These are phyloP conservation scores for Monopterus albus DNA, from an alignment of 2,113 vertebrate species.

Conservation along the genomic window DNA sequence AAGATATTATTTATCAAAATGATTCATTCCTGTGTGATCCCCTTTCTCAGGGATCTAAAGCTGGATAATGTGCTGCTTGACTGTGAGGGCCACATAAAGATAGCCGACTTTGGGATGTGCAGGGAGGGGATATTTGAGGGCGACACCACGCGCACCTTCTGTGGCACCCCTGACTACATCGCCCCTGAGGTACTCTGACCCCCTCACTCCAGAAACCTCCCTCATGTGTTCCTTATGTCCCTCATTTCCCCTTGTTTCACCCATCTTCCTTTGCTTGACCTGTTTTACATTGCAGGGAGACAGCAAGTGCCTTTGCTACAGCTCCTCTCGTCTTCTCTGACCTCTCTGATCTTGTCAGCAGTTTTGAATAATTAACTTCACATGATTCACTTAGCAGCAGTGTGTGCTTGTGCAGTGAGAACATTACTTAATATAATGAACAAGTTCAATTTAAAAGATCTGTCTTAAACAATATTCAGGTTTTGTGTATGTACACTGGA, in stretches of 20 bases:
- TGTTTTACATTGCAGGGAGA: slow-evolving; percentile 18
- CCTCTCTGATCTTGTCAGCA: slow-evolving; percentile 73
- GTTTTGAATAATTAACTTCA: slow-evolving; percentile 72
- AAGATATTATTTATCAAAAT: slow-evolving; percentile 63
- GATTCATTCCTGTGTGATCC: slow-evolving; percentile 52
- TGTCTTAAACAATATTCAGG: too few species aligned
- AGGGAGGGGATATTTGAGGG: slow-evolving; percentile 89
- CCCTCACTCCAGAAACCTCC: slow-evolving; percentile 3
- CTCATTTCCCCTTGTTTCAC: slow-evolving; percentile 18
- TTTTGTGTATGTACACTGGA: too few species aligned
- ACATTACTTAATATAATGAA: background rate
- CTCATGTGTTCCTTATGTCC: slow-evolving; percentile 18
- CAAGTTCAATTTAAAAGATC: slow-evolving; percentile 3
- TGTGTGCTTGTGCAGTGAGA: slow-evolving; percentile 30
- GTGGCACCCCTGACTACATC: slow-evolving; percentile 93
- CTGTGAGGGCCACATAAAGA: slow-evolving; percentile 91
- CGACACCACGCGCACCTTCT: slow-evolving; percentile 89
- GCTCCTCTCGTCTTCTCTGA: slow-evolving; percentile 39
- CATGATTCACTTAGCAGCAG: slow-evolving; percentile 68
- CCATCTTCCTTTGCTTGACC: slow-evolving; percentile 47
- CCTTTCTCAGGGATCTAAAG: slow-evolving; percentile 87
- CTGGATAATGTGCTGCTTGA: slow-evolving; percentile 93
- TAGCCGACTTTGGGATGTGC: slow-evolving; percentile 94
- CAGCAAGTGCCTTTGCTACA: background rate
- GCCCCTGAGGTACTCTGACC: slow-evolving; percentile 86